Conservation (phyloP, 2,797 vertebrate genomes). For the Okamejei kenojei region DNA sequence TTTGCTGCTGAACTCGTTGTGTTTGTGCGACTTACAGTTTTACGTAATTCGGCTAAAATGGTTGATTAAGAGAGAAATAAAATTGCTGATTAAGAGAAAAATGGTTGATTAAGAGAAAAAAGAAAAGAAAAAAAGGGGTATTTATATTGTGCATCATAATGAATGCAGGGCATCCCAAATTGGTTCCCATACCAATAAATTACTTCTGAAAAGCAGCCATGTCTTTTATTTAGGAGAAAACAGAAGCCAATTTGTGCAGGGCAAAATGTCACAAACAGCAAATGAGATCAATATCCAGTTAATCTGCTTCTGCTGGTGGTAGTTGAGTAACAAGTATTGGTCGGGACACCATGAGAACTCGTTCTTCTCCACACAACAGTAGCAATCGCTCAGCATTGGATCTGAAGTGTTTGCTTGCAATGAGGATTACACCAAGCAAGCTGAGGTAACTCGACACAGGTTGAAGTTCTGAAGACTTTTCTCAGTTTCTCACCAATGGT, state of each 20-base stretch:
- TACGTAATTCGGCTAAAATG: background rate
- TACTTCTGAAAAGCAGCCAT: background rate
- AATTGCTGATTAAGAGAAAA: background rate
- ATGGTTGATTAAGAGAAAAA: background rate
- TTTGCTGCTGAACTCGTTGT: background rate
- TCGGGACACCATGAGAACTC: background rate
- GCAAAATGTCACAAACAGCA: background rate
- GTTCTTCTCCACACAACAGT: background rate
- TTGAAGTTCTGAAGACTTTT: background rate
- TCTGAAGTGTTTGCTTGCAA: background rate
- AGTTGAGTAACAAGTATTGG: background rate
- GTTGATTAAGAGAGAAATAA: background rate
- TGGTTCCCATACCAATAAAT: background rate
- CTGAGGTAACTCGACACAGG: background rate
- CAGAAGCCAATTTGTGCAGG: background rate
- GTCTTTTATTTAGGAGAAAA: background rate
- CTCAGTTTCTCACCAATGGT: background rate
- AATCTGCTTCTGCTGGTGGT: background rate
- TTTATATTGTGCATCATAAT: background rate
- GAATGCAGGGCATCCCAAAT: background rate
- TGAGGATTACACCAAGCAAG: background rate
- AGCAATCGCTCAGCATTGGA: background rate
- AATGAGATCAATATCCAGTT: slow-evolving; percentile 24
- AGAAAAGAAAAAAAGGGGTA: background rate
- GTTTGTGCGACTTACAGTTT: background rate